Base-by-base conservation (phyloP, 2,888 invertebrate genomes). In the Xestoiulus laeticollis region DNA sequence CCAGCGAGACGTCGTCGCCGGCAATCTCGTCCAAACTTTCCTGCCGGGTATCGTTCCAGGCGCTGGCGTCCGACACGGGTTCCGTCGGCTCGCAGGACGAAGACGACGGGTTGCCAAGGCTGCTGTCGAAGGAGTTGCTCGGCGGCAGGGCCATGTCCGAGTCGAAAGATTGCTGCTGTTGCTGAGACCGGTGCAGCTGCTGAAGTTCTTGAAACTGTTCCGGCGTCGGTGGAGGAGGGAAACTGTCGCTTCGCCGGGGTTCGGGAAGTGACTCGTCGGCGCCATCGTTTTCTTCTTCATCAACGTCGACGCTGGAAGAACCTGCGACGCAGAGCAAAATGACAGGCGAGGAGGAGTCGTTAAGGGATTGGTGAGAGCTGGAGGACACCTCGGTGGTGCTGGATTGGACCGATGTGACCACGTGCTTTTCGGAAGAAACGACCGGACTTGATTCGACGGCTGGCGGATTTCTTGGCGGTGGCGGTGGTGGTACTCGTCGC, bases 1-100 rank as follows among this genome's bases (percentile, higher is more conserved):
- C 48, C 48, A 48, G 16, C 1, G 48, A 19, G 32, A 19, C 38
- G 32, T 26, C 83, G 83, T 83, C 83, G 6, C 32, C 83, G 16
- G 82, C 10, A 5, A 32, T 26, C 19, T 82, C 26, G 82, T 82
- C 26, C 22, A 82, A 26, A 22, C 26, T 48, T 16, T 48, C 48
- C 19, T 48, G 48, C 16, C 48, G 38, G 38, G 38, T 48, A 16
- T 48, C 48, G 48, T 48, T 48, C 16, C 48, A 48, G 12, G 48
- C 48, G 48, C 48, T 19, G 48, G 0, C 48, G 19, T 48, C 48
- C 12, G 48, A 19, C 14, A 48, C 48, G 48, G 48, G 12, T 16
- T 48, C 48, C 4, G 59, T 19, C 43, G 86, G 88, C 83, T 88
- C 88, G n/a, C 83, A 86, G 8, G 83, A 85, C 14, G 85, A 86